Evolutionary conservation across 2,888 invertebrate genomes (phyloP).

Genomic region (Cheilosia pagana): DNA sequence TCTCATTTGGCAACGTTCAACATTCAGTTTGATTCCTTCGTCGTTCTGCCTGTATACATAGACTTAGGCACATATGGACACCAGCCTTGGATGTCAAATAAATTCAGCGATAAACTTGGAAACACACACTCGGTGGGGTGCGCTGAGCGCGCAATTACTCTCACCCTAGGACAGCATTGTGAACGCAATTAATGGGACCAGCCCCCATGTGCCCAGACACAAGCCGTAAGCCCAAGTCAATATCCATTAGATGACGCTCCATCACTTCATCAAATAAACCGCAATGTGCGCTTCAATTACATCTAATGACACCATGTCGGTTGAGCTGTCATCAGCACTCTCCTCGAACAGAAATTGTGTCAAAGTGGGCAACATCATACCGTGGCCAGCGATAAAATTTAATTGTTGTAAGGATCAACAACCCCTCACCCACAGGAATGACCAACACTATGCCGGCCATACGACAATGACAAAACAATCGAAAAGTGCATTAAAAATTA

Average conservation of each 20-base stretch:
- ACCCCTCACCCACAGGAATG: not conserved
- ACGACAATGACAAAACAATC: slow-evolving; percentile 52
- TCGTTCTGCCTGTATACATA: no score
- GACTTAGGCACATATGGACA: no score
- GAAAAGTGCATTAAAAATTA: slow-evolving; percentile 70
- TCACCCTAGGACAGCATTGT: not conserved
- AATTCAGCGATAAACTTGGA: slow-evolving; percentile 14
- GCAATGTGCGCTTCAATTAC: slow-evolving; percentile 61
- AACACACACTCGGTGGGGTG: slow-evolving; percentile 27
- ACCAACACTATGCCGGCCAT: not conserved
- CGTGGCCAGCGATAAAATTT: slow-evolving; percentile 62
- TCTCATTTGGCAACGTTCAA: no score
- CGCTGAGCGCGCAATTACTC: slow-evolving; percentile 18
- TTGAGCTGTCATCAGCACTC: slow-evolving; percentile 62
- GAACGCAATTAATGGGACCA: slow-evolving; percentile 10
- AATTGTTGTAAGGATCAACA: slow-evolving; percentile 56
- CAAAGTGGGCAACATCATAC: slow-evolving; percentile 55
- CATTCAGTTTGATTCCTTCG: no score
- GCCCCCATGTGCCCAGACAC: slow-evolving; percentile 6
- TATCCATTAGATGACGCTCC: slow-evolving; percentile 52
- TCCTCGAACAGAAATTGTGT: slow-evolving; percentile 45
- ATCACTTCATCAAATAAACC: slow-evolving; percentile 69
- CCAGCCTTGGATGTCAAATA: slow-evolving; percentile 10
- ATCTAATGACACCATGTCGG: slow-evolving; percentile 61
- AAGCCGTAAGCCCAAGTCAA: slow-evolving; percentile 18